phyloP scores from a whole-genome alignment of 2,113 vertebrate species.

The Dromaius novaehollandiae region DNA sequence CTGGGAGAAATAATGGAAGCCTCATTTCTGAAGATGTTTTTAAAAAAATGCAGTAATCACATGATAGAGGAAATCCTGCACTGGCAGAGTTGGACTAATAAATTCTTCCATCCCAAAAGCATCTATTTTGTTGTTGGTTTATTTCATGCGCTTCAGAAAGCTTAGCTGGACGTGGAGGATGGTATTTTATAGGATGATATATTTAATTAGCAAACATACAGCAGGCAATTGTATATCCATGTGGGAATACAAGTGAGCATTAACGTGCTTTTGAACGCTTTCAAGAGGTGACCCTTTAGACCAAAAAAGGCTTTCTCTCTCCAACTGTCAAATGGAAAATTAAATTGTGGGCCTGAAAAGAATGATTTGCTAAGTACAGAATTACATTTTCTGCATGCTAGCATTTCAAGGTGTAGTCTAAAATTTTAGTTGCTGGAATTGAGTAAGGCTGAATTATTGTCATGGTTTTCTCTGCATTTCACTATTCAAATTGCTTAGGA shows the following conservation, averaged over 20 bases:
- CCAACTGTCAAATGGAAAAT: background rate
- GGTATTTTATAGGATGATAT: background rate
- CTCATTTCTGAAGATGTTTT: background rate
- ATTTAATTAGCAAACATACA: background rate
- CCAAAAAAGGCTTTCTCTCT: background rate
- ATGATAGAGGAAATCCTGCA: slow-evolving; percentile 8
- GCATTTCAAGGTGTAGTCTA: background rate
- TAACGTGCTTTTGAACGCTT: background rate
- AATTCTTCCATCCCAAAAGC: background rate
- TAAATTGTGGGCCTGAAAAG: background rate
- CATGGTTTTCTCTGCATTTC: background rate
- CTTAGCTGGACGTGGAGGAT: background rate
- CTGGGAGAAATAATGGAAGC: background rate
- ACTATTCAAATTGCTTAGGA: background rate
- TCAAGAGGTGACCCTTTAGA: background rate
- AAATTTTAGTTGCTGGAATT: background rate
- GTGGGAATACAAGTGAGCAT: background rate
- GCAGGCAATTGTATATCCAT: background rate
- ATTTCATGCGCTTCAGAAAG: slow-evolving; percentile 6
- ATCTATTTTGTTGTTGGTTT: background rate
- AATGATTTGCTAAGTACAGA: background rate
- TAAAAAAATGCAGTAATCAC: background rate
- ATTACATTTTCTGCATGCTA: background rate
- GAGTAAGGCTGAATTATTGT: background rate
- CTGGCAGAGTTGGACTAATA: background rate